Evolutionary conservation across 2,888 invertebrate species (phyloP).

Genomic region (Argynnis bischoffii): DNA sequence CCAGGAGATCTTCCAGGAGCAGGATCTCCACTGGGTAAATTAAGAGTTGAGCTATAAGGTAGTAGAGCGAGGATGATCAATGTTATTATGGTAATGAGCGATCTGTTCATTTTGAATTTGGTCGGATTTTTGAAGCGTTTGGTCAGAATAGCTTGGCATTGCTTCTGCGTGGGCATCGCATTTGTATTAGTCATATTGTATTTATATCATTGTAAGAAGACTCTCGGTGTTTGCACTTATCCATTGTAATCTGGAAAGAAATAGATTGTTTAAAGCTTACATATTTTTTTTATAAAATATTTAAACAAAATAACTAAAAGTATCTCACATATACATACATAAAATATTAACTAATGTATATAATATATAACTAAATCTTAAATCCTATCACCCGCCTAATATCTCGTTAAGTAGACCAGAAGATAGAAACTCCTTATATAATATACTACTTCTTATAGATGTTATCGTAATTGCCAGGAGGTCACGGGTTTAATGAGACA

Average conservation of each 20-base stretch:
- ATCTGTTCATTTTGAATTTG: slow-evolving; percentile 59
- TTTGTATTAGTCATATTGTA: slow-evolving; percentile 27
- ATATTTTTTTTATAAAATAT: no score
- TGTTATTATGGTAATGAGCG: slow-evolving; percentile 50
- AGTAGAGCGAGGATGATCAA: slow-evolving; percentile 62
- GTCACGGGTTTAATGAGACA: no score
- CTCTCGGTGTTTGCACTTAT: background rate
- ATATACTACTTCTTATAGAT: no score
- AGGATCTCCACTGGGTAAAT: slow-evolving; percentile 82
- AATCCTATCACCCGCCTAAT: no score
- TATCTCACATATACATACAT: no score
- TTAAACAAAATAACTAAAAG: no score
- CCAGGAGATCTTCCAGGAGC: slow-evolving; percentile 86
- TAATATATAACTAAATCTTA: no score
- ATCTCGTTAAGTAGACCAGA: no score
- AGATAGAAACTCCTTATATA: no score
- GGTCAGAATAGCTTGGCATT: slow-evolving; percentile 46
- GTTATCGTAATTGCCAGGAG: no score
- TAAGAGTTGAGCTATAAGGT: slow-evolving; percentile 70
- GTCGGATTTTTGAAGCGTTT: slow-evolving; percentile 39
- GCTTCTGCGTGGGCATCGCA: slow-evolving; percentile 39
- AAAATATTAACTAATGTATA: no score
- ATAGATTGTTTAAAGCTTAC: no score
- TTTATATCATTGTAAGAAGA: background rate
- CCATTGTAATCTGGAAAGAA: slow-evolving; percentile 32